Evolutionary conservation across 2,888 invertebrate genomes (phyloP), one percentile per base, ranked within the genome.

Genomic region (Nebria salina): DNA sequence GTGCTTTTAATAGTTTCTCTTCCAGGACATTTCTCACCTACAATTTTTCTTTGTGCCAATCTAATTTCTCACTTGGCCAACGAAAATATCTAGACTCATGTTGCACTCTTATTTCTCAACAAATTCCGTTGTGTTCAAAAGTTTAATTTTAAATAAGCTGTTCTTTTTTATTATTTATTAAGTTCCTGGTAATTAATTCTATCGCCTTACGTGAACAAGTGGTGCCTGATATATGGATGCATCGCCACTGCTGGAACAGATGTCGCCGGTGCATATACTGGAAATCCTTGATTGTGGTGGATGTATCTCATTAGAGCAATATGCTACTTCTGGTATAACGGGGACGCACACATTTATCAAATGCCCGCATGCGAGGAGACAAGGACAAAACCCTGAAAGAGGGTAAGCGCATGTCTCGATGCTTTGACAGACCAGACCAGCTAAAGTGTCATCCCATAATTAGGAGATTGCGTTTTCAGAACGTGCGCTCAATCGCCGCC

Each of bases 211-310:
- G 26, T 11, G 70, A 26, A 34, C 70, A 70, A 70, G 26, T 70
- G 70, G 11, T 70, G 26, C 70, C 2, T 70, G 34, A 70, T 70
- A 26, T 70, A 70, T 70, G 70, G 25, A 15, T 26, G 70, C 8
- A 13, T 54, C 54, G 8, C 54, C 54, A 34, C 70, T 26, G 70
- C 70, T 26, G 54, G 1, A 26, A 34, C 76, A 77, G 76, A 77
- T 77, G 76, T 66, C 70, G 68, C 70, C 54, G 54, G 54, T 13
- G 54, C 54, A 54, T 54, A 41, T 41, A 15, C 43, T 66, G 34
- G 34, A 26, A 70, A 77, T 77, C 68, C 68, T 76, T 77, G 76
- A 77, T 77, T 77, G 76, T 70, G 70, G 76, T 70, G 15, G 70
- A 43, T 77, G 70, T 70, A 77, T 77, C 76, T 77, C 76, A 70